Base-by-base conservation (phyloP, 2,797 vertebrate genomes). In the Saguinus oedipus region DNA sequence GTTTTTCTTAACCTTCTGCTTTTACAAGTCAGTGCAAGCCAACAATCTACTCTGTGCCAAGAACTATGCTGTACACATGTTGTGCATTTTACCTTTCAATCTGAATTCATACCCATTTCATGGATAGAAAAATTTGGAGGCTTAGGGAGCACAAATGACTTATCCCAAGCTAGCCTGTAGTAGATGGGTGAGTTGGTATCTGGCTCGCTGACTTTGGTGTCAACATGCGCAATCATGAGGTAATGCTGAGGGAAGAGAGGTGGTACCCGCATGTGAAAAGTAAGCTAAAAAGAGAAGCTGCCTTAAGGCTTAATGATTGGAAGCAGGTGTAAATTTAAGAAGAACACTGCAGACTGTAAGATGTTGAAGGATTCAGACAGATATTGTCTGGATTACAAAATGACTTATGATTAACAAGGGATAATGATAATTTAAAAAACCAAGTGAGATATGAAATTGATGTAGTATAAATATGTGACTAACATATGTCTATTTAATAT, bases 161-260 rank as follows among this genome's bases (percentile, higher is more conserved):
- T 48, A 85, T 7, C 27, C 15, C 2, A 55, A 24, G 22, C 13
- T 36, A 36, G 17, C 12, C 2, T 61, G 4, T 86, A 19, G 15
- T 39, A 2, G 27, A 22, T 0, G 7, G 20, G 10, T 1, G 5
- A 86, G 42, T 5, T 53, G n/a, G 59, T 57, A 19, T 0, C 19
- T 75, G 33, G 5, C 5, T 57, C 5, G 79, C n/a, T 72, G 42
- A 81, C 2, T 2, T 55, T 53, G 14, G 12, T 3, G 11, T 61
- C 10, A n/a, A 30, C 4, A 7, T 6, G 4, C 9, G 2, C 48
- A 44, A 55, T 26, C 4, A 12, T 19, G 6, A 0, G 1, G 0
- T n/a, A 81, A 2, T 64, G 22, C 39, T 36, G 15, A 85, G 81
- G 22, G 26, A 90, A n/a, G 42, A 64, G 1, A 19, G 7, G 7